These are phyloP conservation scores for Aplochiton taeniatus DNA, from an alignment of 2,797 vertebrate species.

Conservation along the genomic window DNA sequence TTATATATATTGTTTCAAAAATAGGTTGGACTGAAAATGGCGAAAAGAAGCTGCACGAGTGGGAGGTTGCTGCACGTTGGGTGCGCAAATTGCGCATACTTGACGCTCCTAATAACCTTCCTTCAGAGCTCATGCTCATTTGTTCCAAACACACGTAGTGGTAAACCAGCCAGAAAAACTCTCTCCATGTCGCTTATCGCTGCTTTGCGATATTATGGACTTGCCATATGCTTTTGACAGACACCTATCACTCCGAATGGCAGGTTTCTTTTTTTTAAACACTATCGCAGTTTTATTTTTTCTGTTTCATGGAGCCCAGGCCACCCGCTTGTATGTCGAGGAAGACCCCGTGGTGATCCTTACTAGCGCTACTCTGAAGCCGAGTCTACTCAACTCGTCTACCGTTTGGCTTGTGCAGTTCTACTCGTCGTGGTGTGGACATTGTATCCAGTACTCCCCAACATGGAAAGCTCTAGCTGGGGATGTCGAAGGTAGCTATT, in stretches of 20 bases:
- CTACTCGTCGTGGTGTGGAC: slow-evolving; percentile 93
- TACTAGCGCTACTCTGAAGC: slow-evolving; percentile 72
- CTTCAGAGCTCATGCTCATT: no score
- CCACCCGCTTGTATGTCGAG: slow-evolving; percentile 76
- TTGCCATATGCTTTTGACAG: neutral
- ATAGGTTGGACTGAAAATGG: no score
- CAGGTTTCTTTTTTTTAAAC: neutral
- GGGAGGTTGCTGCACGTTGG: no score
- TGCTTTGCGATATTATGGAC: neutral
- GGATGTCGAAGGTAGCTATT: slow-evolving; percentile 84
- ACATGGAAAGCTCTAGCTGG: slow-evolving; percentile 87
- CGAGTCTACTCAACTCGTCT: slow-evolving; percentile 79
- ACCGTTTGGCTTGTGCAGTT: slow-evolving; percentile 93
- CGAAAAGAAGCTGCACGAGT: no score
- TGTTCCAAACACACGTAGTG: neutral
- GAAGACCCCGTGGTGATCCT: slow-evolving; percentile 84
- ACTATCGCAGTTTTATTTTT: neutral
- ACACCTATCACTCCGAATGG: neutral
- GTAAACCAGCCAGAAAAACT: neutral
- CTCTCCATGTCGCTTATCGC: neutral
- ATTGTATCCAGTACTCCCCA: slow-evolving; percentile 91
- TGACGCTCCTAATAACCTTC: no score
- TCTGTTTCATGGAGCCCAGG: neutral
- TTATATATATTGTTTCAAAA: no score
- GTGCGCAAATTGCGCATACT: no score